These are phyloP conservation scores for Geophilus truncorum DNA, from an alignment of 2,888 invertebrate species.

Conservation along the genomic window DNA sequence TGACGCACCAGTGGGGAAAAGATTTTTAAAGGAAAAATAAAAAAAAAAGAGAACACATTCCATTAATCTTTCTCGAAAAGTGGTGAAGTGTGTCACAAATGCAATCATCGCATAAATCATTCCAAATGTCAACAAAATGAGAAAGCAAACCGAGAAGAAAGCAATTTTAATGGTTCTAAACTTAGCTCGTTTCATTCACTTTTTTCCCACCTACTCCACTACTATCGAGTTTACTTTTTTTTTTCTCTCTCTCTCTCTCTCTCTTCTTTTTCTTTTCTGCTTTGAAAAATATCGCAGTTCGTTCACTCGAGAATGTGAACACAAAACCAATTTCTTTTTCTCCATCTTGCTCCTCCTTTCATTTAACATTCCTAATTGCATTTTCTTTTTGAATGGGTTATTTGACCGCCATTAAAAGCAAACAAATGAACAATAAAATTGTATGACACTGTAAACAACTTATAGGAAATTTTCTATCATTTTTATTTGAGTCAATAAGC, in stretches of 20 bases:
- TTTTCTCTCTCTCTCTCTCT: too few relatives aligned
- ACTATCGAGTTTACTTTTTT: neutral
- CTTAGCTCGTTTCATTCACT: neutral
- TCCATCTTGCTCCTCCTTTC: neutral
- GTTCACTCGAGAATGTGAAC: neutral
- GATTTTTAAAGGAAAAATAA: neutral
- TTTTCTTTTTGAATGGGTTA: neutral
- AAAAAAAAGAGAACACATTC: neutral
- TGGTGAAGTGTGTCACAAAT: conserved; percentile 20
- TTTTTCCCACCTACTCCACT: too few relatives aligned
- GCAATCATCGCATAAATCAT: conserved; percentile 20
- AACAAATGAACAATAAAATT: neutral
- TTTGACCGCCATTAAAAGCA: neutral
- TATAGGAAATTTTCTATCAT: too few relatives aligned
- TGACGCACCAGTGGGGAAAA: conserved; percentile 7
- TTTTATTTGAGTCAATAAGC: too few relatives aligned
- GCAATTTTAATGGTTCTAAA: conserved; percentile 1
- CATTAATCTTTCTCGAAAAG: neutral
- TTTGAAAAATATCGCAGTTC: neutral
- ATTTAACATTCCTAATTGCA: neutral
- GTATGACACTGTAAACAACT: too few relatives aligned
- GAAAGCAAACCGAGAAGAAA: neutral
- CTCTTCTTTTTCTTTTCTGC: too few relatives aligned
- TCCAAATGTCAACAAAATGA: conserved; percentile 16
- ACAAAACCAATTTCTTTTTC: neutral